Conservation (phyloP, 2,113 vertebrate genomes). For the Oxygymnocypris stewartii region DNA sequence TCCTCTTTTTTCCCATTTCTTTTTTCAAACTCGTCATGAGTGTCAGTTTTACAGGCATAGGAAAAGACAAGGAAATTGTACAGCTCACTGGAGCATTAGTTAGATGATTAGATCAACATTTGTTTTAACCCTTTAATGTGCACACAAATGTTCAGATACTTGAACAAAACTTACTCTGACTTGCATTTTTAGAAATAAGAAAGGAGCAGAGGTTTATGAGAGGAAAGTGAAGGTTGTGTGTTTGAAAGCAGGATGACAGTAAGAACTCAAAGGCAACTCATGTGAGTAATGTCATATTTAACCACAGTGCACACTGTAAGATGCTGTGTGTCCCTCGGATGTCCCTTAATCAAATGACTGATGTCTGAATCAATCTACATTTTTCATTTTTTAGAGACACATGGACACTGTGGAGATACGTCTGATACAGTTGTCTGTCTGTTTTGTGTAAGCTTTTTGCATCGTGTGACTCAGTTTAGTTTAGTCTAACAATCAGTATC, state of each 20-base stretch:
- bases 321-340: neutral
- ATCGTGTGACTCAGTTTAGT: neutral
- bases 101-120: slow-evolving; percentile 98
- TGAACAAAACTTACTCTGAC: slow-evolving; percentile 57
- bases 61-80: slow-evolving; percentile 47
- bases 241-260: slow-evolving; percentile 36
- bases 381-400: neutral
- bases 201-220: neutral
- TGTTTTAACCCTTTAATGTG: slow-evolving; percentile 82
- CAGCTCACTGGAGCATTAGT: slow-evolving; percentile 95
- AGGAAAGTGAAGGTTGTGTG: neutral
- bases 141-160: neutral
- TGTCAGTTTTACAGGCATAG: slow-evolving; percentile 64
- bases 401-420: too few species aligned
- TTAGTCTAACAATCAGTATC: too few species aligned
- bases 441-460: neutral
- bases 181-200: slow-evolving; percentile 1
- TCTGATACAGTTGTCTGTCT: neutral
- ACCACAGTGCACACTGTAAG: slow-evolving; percentile 44
- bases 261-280: slow-evolving; percentile 45
- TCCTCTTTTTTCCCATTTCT: slow-evolving; percentile 51
- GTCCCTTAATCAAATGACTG: neutral
- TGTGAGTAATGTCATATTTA: slow-evolving; percentile 61
- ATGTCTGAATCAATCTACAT: neutral
- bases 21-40: slow-evolving; percentile 58